These are phyloP conservation scores for Linnaemya vulpina DNA, from an alignment of 2,888 invertebrate species.

Conservation along the genomic window DNA sequence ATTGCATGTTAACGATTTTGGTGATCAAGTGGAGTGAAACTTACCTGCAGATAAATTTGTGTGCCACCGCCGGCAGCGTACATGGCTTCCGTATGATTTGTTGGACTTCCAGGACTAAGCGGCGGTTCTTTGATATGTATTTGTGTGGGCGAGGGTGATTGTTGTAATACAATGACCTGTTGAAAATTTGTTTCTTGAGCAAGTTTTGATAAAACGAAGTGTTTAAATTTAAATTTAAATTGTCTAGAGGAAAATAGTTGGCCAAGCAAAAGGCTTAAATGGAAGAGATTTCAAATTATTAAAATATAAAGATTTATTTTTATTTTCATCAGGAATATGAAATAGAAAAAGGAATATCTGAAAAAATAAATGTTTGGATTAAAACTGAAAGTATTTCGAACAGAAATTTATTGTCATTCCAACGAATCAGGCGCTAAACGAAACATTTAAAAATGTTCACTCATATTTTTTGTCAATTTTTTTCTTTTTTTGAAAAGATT, in stretches of 20 bases:
- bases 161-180: constrained; percentile 83
- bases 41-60: constrained; percentile 84
- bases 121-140: constrained; percentile 82
- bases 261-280: not conserved
- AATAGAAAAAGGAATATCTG: too few relatives aligned
- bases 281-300: not conserved
- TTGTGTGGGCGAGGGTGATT: constrained; percentile 78
- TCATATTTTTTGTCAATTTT: too few relatives aligned
- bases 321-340: too few relatives aligned
- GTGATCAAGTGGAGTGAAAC: constrained; percentile 68
- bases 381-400: too few relatives aligned
- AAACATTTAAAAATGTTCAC: too few relatives aligned
- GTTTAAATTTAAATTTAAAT: constrained; percentile 35
- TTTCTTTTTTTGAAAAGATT: too few relatives aligned
- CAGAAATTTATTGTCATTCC: too few relatives aligned
- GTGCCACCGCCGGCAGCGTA: constrained; percentile 83
- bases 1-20: constrained; percentile 24
- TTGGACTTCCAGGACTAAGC: constrained; percentile 82
- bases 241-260: not conserved
- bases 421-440: too few relatives aligned
- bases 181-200: constrained; percentile 60
- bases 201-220: constrained; percentile 27
- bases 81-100: constrained; percentile 80
- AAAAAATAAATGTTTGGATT: too few relatives aligned
- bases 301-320: not conserved